phyloP scores from a whole-genome alignment of 2,797 vertebrate genomes.

The Strix occidentalis region DNA sequence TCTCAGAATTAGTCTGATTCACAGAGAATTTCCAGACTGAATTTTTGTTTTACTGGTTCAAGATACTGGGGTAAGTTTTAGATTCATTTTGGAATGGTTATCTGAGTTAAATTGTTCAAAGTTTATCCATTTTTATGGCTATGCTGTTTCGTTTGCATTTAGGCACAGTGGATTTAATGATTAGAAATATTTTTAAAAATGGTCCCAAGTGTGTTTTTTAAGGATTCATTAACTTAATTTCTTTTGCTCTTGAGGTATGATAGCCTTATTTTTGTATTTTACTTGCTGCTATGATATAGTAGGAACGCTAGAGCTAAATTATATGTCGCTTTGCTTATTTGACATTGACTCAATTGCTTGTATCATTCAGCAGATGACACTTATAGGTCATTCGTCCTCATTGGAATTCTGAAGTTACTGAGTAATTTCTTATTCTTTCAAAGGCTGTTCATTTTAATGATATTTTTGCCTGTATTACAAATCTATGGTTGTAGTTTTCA shows the following conservation, averaged over 20 bases:
- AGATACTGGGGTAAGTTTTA: background rate
- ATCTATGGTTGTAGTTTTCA: background rate
- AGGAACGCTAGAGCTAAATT: background rate
- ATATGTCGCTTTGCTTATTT: background rate
- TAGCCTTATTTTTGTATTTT: background rate
- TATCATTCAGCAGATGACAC: background rate
- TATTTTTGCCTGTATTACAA: background rate
- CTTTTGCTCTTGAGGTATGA: background rate
- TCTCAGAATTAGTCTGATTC: background rate
- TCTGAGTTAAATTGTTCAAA: background rate
- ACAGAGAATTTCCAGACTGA: background rate
- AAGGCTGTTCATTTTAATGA: slow-evolving; percentile 8
- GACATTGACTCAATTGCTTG: background rate
- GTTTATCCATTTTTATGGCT: background rate
- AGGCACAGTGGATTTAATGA: background rate
- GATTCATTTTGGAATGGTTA: background rate
- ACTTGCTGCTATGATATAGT: background rate
- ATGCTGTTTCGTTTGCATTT: background rate
- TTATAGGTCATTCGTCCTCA: background rate
- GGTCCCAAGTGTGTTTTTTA: background rate
- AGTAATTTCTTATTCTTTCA: slow-evolving; percentile 8
- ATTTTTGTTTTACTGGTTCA: background rate
- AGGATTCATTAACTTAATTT: background rate
- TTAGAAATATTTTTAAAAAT: background rate
- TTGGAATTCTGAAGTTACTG: slow-evolving; percentile 15